Evolutionary conservation across 2,113 vertebrate species (phyloP), one percentile per base, ranked within the genome.

Genomic region (Oreotragus oreotragus): DNA sequence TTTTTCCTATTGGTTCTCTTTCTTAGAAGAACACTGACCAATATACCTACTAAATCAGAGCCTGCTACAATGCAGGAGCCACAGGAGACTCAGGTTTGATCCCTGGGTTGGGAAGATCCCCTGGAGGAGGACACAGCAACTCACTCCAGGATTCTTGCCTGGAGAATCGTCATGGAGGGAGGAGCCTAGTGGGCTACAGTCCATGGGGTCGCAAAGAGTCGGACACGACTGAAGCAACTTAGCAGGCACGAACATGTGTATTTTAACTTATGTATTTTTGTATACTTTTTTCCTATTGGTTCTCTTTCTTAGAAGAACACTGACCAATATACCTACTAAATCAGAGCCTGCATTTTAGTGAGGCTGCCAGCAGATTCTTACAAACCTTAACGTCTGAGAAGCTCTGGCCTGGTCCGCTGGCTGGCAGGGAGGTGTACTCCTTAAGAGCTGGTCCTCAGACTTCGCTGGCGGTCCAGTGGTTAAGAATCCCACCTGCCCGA

Each of bases 311-410:
- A 33, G 33, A 49, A 88, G 62, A 64, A 77, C 21, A 23, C 73
- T n/a, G 66, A 13, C 39, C 45, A 45, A 62, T 15, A 62, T 6
- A 27, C 33, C 86, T 73, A 47, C 39, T 51, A 73, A 86, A 49
- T 91, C 79, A 76, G 79, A 89, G 62, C 60, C n/a, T 91, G 51
- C 70, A n/a, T 81, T 91, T 81, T 88, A 66, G 81, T 11, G 14
- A 88, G 58, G 11, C 47, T 8, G 14, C 30, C 49, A 13, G 49
- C 16, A 28, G 36, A 85, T 30, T 85, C 51, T 49, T 30, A 10
- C 1, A 49, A 14, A 81, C 39, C 23, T 2, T 45, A 5, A n/a
- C 28, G 58, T 39, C 2, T 33, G 60, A 60, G 62, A 79, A 14
- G 30, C 36, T 30, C n/a, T 49, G 8, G 15, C 76, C 76, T n/a